These are phyloP conservation scores for Anthrax anthrax DNA, from an alignment of 2,888 invertebrate genomes.

Conservation along the genomic window DNA sequence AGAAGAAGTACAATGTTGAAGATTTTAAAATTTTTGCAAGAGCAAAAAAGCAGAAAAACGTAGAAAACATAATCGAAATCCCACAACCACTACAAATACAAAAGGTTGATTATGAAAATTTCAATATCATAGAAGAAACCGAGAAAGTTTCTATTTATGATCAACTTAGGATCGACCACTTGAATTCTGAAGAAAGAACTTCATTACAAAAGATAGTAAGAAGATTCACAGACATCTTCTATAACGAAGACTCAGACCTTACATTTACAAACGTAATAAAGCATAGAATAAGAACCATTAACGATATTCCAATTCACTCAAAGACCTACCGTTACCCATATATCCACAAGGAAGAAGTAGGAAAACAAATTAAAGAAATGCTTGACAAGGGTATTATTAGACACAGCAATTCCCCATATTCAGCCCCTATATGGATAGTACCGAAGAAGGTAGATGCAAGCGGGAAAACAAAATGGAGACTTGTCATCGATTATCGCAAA, in stretches of 20 bases:
- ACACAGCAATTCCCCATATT: background rate
- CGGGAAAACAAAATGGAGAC: slow-evolving; percentile 10
- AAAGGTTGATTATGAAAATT: background rate
- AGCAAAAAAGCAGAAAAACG: background rate
- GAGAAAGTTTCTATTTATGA: background rate
- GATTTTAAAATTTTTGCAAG: background rate
- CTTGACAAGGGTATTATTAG: background rate
- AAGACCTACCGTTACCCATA: background rate
- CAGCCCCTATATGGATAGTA: slow-evolving; percentile 12
- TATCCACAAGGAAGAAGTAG: background rate
- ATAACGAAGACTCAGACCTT: background rate
- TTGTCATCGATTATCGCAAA: slow-evolving; percentile 12
- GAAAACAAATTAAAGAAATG: background rate
- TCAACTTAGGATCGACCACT: slow-evolving; percentile 1
- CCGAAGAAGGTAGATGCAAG: slow-evolving; percentile 12
- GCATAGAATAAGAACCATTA: slow-evolving; percentile 1
- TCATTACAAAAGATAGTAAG: background rate
- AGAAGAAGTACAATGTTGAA: background rate
- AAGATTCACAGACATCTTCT: background rate
- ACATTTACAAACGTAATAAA: slow-evolving; percentile 3
- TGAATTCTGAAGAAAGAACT: background rate
- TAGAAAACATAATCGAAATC: background rate
- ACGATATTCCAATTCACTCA: slow-evolving; percentile 1
- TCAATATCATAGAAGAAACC: background rate
- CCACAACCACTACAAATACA: background rate